Conservation (phyloP, 2,888 invertebrate genomes). For the Creontiades dilutus region DNA sequence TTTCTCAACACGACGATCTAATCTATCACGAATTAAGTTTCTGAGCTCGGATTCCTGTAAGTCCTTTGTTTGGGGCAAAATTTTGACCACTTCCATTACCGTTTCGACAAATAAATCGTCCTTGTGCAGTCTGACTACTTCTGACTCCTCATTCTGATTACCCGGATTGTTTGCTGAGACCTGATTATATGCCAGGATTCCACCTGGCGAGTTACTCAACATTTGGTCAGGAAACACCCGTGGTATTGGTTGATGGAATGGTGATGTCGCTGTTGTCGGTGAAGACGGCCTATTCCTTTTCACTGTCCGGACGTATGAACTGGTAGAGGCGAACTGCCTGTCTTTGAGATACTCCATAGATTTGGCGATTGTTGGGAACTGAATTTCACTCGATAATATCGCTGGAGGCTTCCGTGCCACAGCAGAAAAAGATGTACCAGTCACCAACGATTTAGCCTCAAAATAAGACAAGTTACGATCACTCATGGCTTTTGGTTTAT, state of each 20-base stretch:
- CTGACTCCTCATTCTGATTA: slow-evolving; percentile 3
- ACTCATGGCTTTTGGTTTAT: neutral
- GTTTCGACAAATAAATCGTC: neutral
- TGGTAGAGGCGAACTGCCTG: neutral
- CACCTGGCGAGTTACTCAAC: neutral
- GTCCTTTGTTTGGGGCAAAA: slow-evolving; percentile 28
- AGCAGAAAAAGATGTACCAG: neutral
- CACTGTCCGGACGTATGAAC: slow-evolving; percentile 25
- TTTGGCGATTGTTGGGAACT: slow-evolving; percentile 39
- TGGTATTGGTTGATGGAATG: slow-evolving; percentile 19
- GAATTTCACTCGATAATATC: neutral
- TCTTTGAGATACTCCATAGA: neutral
- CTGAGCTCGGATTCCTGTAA: neutral
- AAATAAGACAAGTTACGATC: neutral
- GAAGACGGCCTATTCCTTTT: neutral
- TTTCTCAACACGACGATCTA: slow-evolving; percentile 1
- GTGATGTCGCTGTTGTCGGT: neutral
- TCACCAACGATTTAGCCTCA: neutral
- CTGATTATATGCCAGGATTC: neutral
- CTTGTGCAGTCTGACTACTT: neutral
- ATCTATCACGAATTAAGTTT: slow-evolving; percentile 29
- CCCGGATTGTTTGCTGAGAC: neutral
- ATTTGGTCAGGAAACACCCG: slow-evolving; percentile 36
- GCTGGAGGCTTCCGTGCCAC: neutral
- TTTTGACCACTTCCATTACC: neutral